A percentile compares a stretch with the other conserved stretches of the same genome.
These are phyloP conservation scores for Meiosimyza platycephala DNA, from an alignment of 2,888 invertebrate species.

Conservation along the genomic window DNA sequence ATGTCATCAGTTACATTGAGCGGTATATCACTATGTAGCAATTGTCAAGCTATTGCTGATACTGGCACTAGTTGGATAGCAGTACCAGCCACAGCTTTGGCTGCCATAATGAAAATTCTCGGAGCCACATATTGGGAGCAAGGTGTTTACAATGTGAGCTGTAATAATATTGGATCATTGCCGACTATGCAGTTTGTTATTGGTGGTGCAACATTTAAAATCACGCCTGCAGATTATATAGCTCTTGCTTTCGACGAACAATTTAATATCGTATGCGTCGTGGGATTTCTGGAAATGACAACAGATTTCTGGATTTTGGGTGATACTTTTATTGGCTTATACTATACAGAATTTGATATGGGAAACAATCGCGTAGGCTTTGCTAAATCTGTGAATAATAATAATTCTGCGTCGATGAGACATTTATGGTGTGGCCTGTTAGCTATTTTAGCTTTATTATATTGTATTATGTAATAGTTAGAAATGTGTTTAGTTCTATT, in stretches of 20 bases:
- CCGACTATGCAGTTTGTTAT: slow-evolving; percentile 82
- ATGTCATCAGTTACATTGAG: slow-evolving; percentile 77
- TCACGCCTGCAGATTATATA: slow-evolving; percentile 86
- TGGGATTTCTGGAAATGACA: slow-evolving; percentile 87
- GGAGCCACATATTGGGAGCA: slow-evolving; percentile 69
- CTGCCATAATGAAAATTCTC: slow-evolving; percentile 79
- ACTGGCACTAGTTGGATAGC: slow-evolving; percentile 95
- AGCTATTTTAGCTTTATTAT: not conserved
- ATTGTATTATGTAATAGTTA: no score
- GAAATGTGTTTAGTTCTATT: no score
- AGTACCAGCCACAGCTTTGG: slow-evolving; percentile 82
- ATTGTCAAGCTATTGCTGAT: slow-evolving; percentile 93
- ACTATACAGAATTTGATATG: slow-evolving; percentile 94
- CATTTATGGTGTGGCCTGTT: not conserved
- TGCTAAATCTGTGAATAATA: slow-evolving; percentile 68
- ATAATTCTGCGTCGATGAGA: not conserved
- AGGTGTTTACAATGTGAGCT: slow-evolving; percentile 73
- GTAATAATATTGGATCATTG: slow-evolving; percentile 77
- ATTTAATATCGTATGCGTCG: slow-evolving; percentile 78
- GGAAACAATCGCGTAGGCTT: slow-evolving; percentile 88
- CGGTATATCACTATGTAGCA: slow-evolving; percentile 72
- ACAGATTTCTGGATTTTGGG: slow-evolving; percentile 90
- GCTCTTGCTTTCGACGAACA: slow-evolving; percentile 55
- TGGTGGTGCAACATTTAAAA: slow-evolving; percentile 78
- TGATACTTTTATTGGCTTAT: slow-evolving; percentile 94